Base-by-base conservation (phyloP, 2,888 invertebrate species). In the Argyresthia goedartella region DNA sequence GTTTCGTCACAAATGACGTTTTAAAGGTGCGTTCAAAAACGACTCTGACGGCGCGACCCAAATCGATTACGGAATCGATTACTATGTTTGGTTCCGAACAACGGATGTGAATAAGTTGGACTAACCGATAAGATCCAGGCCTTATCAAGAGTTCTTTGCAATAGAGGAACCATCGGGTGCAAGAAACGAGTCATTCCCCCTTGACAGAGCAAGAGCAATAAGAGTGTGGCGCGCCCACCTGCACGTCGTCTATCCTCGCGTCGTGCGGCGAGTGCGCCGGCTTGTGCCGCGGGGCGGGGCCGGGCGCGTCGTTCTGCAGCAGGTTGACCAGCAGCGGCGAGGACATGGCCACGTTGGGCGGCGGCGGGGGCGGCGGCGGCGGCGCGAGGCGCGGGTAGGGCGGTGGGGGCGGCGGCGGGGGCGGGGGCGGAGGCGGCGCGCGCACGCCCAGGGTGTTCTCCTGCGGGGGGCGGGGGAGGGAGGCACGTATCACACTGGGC, bases 271-370 rank as follows among this genome's bases (percentile, higher is more conserved):
- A 81, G 56, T 76, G 78, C 53, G 79, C 78, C 45, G 65, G 57
- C 74, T 78, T 59, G 74, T 56, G 52, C 76, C 57, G 8, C 76
- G 75, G 58, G n/a, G n/a, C 75, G 72, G 53, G 78, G n/a, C 77
- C 57, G 77, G 69, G 66, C 49, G 88, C 93, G 67, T 96, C 96
- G 69, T 95, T 97, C 84, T 97, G 97, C 63, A 97, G 87, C 60
- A 97, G 82, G 78, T 97, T 97, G 36, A 97, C 97, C 59, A 97
- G 87, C 60, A 97, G 84, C 16, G 97, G 97, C 69, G 96, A 97
- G 59, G 92, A 95, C 76, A 93, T 90, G 53, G 93, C 94, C 60
- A 94, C 94, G 57, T 90, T 87, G 50, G 78, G 69, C 35, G 66
- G 59, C 53, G 86, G 48, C 76, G 84, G 61, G 76, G 80, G 42